phyloP scores from a whole-genome alignment of 2,888 invertebrate genomes.

The Cacoxenus indagator region DNA sequence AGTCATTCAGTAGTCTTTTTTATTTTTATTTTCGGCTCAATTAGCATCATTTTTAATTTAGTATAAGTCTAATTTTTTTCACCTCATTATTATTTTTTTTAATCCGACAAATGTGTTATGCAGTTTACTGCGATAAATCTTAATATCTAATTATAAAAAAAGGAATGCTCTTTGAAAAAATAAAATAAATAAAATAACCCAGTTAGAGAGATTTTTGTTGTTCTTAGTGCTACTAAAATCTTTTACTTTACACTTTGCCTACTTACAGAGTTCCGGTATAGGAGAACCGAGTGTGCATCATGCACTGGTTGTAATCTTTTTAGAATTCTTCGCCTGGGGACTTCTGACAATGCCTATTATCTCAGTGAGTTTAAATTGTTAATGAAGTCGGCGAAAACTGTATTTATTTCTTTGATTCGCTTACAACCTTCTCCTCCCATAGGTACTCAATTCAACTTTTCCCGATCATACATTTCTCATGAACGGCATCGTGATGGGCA shows the following conservation, averaged over 20 bases:
- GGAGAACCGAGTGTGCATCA: conserved; percentile 98
- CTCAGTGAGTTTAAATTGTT: conserved; percentile 62
- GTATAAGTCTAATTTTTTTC: too few species aligned
- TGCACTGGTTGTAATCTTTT: conserved; percentile 98
- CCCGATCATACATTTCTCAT: conserved; percentile 97
- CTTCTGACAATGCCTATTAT: conserved; percentile 98
- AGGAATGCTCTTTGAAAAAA: too few species aligned
- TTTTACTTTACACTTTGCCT: too few species aligned
- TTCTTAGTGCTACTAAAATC: too few species aligned
- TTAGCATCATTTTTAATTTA: too few species aligned
- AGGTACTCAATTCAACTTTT: conserved; percentile 95
- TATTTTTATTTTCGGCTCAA: conserved; percentile 60
- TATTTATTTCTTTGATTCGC: background rate
- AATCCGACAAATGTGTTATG: too few species aligned
- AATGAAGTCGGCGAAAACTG: background rate
- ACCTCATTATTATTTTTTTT: too few species aligned
- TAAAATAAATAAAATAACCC: too few species aligned
- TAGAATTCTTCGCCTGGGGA: conserved; percentile 99
- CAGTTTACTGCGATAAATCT: too few species aligned
- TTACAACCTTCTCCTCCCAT: too few species aligned
- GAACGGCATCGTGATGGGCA: conserved; percentile 99
- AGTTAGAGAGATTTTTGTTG: too few species aligned
- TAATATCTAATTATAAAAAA: too few species aligned
- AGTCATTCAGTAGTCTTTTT: conserved; percentile 1
- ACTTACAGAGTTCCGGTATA: conserved; percentile 86